Percentiles rank a stretch among this genome's conserved stretches.
phyloP scores from a whole-genome alignment of 92 coral and sea anemone genomes.

The Zoanthus sansibaricus region DNA sequence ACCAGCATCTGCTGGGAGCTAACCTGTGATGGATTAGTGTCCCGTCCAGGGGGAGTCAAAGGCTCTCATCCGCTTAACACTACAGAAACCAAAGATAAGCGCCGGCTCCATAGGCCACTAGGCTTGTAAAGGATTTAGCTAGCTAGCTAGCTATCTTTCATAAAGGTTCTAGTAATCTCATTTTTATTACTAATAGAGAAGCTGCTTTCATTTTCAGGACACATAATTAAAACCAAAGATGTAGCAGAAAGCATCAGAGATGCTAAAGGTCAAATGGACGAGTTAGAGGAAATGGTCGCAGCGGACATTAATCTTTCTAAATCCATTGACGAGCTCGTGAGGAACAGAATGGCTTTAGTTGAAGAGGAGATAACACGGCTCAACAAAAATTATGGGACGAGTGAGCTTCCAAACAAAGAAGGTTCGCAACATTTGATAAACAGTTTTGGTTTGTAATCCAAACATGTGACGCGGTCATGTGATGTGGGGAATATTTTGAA shows the following conservation, averaged over 20 bases:
- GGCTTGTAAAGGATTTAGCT: no score
- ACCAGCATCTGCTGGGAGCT: no score
- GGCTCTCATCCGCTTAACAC: no score
- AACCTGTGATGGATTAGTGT: no score
- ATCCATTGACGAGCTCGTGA: conserved; percentile 1
- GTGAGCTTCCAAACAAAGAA: not conserved
- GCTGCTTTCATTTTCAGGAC: not conserved
- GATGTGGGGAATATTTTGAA: no score
- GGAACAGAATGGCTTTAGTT: not conserved
- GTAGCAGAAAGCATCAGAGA: not conserved
- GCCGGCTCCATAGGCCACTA: no score
- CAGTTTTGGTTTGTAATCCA: not conserved
- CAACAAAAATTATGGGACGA: not conserved
- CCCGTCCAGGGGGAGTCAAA: no score
- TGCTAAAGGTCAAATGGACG: not conserved
- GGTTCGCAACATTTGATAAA: not conserved
- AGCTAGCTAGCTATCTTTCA: no score
- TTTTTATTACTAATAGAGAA: not conserved
- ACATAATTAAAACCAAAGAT: not conserved
- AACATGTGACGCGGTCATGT: no score
- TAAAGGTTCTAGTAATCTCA: not conserved
- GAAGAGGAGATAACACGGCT: conserved; percentile 31
- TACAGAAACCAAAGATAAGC: no score
- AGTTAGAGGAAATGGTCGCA: conserved; percentile 7
- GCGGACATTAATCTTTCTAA: conserved; percentile 15